A percentile compares a stretch with the other conserved stretches of the same genome.
phyloP scores from a whole-genome alignment of 2,888 invertebrate species.

The Xanthorhoe designata region DNA sequence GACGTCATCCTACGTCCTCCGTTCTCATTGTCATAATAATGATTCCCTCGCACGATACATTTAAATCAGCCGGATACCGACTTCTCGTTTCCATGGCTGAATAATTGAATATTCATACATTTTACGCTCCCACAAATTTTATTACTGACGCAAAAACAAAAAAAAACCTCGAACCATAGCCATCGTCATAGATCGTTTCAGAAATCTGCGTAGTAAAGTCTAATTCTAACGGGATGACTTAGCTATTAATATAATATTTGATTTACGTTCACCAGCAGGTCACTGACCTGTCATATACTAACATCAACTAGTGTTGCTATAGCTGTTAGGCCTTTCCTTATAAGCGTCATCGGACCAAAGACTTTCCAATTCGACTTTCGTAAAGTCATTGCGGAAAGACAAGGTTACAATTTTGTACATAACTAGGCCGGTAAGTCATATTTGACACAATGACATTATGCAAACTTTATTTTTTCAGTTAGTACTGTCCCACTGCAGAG shows the following conservation, averaged over 20 bases:
- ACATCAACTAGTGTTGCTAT: not conserved
- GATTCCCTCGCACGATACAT: slow-evolving; percentile 2
- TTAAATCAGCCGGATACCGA: slow-evolving; percentile 3
- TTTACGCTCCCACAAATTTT: not conserved
- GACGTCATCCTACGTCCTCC: not conserved
- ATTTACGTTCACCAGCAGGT: not conserved
- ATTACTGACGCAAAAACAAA: not conserved
- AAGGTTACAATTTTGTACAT: not conserved
- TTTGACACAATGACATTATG: not conserved
- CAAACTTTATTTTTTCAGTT: no score
- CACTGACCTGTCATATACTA: not conserved
- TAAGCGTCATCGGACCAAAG: not conserved
- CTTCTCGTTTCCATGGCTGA: not conserved
- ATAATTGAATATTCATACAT: slow-evolving; percentile 3
- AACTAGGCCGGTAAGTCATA: not conserved
- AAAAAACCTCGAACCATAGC: not conserved
- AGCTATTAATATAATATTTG: not conserved
- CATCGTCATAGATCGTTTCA: not conserved
- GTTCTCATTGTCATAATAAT: not conserved
- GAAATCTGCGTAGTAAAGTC: not conserved
- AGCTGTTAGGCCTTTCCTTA: not conserved
- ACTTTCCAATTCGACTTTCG: not conserved
- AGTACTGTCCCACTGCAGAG: no score
- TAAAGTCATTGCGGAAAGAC: not conserved
- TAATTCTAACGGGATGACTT: not conserved